Base-by-base conservation (phyloP, 35 echinoderm and acorn worm species). In the Stichopus chloronotus region DNA sequence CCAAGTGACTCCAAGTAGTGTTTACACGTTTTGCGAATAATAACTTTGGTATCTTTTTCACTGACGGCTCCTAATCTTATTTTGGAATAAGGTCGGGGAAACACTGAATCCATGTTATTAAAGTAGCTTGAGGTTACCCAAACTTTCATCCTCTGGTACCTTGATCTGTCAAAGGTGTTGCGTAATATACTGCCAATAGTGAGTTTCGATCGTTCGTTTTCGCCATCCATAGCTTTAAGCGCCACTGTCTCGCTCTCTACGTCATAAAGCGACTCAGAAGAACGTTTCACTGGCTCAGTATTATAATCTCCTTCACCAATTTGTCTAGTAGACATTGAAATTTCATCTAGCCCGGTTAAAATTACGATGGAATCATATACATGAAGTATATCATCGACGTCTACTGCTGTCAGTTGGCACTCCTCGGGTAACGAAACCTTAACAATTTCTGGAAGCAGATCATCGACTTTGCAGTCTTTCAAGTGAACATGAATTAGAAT, bases 91-190 rank as follows among this genome's bases (percentile, higher is more conserved):
- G 84, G 84, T 8, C 7, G 59, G 22, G 14, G 84, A 87, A 87
- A 87, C 11, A 23, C 52, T 4, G 14, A 8, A 25, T 87, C 57
- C 17, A 65, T 65, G 56, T 87, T 56, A 87, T 61, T 57, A 17
- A 57, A n/a, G 19, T 87, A 54, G 21, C 84, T 19, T 20, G 84
- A 87, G 7, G 84, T 87, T 57, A 87, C 84, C 84, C 84, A 87
- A n/a, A 87, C 84, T 10, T 55, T 82, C 79, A 82, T 8, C 13
- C 11, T 24, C 5, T 14, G 8, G 59, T 61, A 61, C 59, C 59
- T 61, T 61, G 8, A 8, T 4, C 14, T 61, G 59, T 61, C 59
- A 61, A 61, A 10, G 14, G 8, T 61, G 59, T 61, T 61, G 14
- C 59, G 59, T 8, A 61, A 14, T 61, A 61, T 10, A 10, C 14